Conservation (phyloP, 2,797 vertebrate genomes). For the Tachyglossus aculeatus region DNA sequence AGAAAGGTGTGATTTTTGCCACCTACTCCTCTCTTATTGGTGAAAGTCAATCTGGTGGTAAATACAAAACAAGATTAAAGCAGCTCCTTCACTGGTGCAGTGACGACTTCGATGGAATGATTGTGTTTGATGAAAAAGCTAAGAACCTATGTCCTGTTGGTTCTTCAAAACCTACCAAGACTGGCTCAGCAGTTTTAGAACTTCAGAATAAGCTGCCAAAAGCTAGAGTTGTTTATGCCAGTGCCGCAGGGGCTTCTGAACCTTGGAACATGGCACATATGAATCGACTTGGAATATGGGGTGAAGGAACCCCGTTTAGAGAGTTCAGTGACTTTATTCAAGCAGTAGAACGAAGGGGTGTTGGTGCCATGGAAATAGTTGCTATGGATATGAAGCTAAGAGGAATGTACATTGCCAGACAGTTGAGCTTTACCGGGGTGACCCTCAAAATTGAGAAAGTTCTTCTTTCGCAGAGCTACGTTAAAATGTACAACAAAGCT, state of each 20-base stretch:
- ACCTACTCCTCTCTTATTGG: slow-evolving; percentile 98
- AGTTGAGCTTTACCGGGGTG: slow-evolving; percentile 96
- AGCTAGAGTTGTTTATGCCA: slow-evolving; percentile 96
- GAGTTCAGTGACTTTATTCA: slow-evolving; percentile 98
- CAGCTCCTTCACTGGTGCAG: slow-evolving; percentile 98
- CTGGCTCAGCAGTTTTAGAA: slow-evolving; percentile 93
- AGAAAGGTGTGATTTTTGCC: slow-evolving; percentile 98
- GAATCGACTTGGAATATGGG: slow-evolving; percentile 99
- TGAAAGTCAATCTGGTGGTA: slow-evolving; percentile 97
- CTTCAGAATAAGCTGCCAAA: slow-evolving; percentile 98
- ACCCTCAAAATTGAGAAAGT: slow-evolving; percentile 99
- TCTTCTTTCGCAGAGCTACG: slow-evolving; percentile 87
- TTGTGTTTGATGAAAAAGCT: slow-evolving; percentile 98
- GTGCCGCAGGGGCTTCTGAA: slow-evolving; percentile 98
- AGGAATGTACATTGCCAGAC: slow-evolving; percentile 98
- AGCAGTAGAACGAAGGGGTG: slow-evolving; percentile 97
- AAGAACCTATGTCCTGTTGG: slow-evolving; percentile 98
- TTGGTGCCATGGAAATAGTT: slow-evolving; percentile 99
- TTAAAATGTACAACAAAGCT: slow-evolving; percentile 98
- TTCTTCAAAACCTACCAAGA: slow-evolving; percentile 98
- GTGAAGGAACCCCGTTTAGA: slow-evolving; percentile 95
- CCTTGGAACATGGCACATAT: slow-evolving; percentile 99
- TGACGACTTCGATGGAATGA: slow-evolving; percentile 97
- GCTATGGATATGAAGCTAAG: slow-evolving; percentile 99
- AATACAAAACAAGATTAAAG: slow-evolving; percentile 96